Evolutionary conservation across 2,888 invertebrate genomes (phyloP).

Genomic region (Cylloceria caligata): DNA sequence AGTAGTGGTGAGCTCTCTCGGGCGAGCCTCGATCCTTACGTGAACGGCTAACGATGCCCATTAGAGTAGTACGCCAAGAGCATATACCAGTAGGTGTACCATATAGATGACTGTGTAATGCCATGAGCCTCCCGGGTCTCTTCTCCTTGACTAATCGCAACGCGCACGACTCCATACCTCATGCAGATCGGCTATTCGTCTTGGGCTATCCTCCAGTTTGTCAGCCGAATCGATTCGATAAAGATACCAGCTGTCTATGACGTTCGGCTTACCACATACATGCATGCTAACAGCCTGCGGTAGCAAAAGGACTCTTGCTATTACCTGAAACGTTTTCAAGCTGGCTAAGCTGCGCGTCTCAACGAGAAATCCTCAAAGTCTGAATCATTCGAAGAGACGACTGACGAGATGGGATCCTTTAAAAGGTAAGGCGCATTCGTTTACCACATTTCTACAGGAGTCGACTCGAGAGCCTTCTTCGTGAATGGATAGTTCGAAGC

Average conservation of each 20-base stretch:
- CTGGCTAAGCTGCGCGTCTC: constrained; percentile 34
- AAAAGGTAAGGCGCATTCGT: constrained; percentile 65
- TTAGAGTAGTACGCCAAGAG: constrained; percentile 78
- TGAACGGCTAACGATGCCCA: constrained; percentile 82
- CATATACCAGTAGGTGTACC: constrained; percentile 36
- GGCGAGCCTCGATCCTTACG: constrained; percentile 57
- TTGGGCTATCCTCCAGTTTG: constrained; percentile 82
- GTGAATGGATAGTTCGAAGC: constrained; percentile 57
- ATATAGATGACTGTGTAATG: constrained; percentile 45
- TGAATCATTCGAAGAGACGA: constrained; percentile 16
- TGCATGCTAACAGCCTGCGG: constrained; percentile 5
- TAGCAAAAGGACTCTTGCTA: constrained; percentile 35
- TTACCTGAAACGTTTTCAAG: constrained; percentile 47
- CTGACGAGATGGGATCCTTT: constrained; percentile 52
- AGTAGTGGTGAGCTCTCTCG: constrained; percentile 35
- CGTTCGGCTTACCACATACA: constrained; percentile 67
- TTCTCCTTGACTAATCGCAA: constrained; percentile 82
- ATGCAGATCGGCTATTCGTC: constrained; percentile 83
- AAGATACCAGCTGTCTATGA: constrained; percentile 81
- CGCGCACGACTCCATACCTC: constrained; percentile 81
- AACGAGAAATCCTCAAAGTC: constrained; percentile 47
- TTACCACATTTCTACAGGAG: constrained; percentile 57
- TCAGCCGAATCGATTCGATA: constrained; percentile 83
- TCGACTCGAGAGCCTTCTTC: constrained; percentile 36
- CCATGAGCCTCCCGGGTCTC: constrained; percentile 39